phyloP scores from a whole-genome alignment of 2,113 vertebrate genomes.

The Illadopsis cleaveri region DNA sequence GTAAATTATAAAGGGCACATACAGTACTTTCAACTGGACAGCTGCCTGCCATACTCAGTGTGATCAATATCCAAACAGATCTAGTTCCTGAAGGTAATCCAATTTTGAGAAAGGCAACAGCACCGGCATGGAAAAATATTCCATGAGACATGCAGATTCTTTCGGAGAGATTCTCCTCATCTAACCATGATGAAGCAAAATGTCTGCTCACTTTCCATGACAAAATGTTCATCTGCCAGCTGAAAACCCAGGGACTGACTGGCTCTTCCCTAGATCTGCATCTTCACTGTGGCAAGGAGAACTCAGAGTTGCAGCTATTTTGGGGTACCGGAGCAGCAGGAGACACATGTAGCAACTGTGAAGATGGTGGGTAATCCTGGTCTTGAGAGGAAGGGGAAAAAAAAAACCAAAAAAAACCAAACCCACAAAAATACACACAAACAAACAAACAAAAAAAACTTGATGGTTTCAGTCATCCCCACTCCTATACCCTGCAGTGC shows the following conservation, averaged over 20 bases:
- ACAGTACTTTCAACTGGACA: background rate
- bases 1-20: background rate
- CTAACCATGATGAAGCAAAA: background rate
- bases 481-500: background rate
- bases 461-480: background rate
- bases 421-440: too few relatives aligned
- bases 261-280: background rate
- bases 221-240: background rate
- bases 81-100: background rate
- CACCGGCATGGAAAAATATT: background rate
- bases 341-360: background rate
- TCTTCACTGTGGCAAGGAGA: background rate
- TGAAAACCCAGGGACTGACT: background rate
- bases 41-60: background rate
- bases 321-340: rapidly evolving
- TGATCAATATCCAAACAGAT: background rate
- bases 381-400: background rate
- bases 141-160: rapidly evolving
- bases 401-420: too few relatives aligned
- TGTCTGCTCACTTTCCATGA: background rate
- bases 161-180: background rate
- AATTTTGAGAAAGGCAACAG: background rate
- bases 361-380: background rate
- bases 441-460: background rate
- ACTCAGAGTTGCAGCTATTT: background rate